These are phyloP conservation scores for Mythimna lalbum DNA, from an alignment of 2,888 invertebrate genomes.

Conservation along the genomic window DNA sequence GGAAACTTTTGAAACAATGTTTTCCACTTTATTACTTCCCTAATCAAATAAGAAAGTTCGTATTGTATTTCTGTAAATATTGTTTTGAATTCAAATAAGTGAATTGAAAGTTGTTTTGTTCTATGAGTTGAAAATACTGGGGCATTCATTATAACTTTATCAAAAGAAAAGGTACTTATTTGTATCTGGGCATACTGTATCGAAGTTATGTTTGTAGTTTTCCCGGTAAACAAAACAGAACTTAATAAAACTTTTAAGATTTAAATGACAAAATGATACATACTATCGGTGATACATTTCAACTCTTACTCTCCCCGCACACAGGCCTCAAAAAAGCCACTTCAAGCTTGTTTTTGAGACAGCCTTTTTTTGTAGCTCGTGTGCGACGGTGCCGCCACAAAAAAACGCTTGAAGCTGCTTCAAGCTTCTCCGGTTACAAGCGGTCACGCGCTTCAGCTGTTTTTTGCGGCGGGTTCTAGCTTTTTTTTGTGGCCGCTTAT, in stretches of 20 bases:
- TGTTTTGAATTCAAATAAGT: slow-evolving; percentile 19
- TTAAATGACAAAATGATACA: neutral
- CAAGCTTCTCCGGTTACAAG: too few relatives aligned
- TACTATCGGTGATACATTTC: neutral
- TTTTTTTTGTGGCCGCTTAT: too few relatives aligned
- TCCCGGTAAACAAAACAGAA: neutral
- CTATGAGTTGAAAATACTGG: slow-evolving; percentile 11
- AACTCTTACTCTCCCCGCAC: too few relatives aligned
- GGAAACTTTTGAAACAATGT: slow-evolving; percentile 44
- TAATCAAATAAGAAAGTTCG: slow-evolving; percentile 52
- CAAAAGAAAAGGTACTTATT: slow-evolving; percentile 1
- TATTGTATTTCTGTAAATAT: slow-evolving; percentile 36
- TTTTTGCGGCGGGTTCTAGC: too few relatives aligned
- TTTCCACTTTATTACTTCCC: slow-evolving; percentile 23
- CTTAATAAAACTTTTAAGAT: neutral
- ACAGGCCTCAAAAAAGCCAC: too few relatives aligned
- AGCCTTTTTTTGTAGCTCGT: too few relatives aligned
- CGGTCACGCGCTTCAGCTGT: too few relatives aligned
- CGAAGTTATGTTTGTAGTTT: neutral
- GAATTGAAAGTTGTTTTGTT: slow-evolving; percentile 32
- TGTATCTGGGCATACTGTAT: neutral
- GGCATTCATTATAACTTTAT: slow-evolving; percentile 17
- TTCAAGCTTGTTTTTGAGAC: too few relatives aligned
- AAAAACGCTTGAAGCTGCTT: too few relatives aligned
- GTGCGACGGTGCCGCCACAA: too few relatives aligned